phyloP scores from a whole-genome alignment of 2,113 vertebrate species.

The Clupea harengus region DNA sequence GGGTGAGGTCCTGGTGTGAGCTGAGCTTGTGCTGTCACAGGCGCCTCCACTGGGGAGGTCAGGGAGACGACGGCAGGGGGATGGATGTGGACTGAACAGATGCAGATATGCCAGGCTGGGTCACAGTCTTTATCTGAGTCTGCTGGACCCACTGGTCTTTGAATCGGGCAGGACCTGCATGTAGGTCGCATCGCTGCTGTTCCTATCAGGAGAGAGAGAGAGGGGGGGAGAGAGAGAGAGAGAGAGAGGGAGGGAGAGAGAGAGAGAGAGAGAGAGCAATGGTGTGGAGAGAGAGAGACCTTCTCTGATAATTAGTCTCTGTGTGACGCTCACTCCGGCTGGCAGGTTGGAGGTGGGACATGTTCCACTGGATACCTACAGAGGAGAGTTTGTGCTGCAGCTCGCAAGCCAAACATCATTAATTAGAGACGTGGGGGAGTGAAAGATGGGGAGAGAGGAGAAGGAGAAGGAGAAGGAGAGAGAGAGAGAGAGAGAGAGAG shows the following conservation, averaged over 20 bases:
- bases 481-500: no score
- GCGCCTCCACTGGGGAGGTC: background rate
- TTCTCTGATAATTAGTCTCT: constrained; percentile 79
- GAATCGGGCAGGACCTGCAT: constrained; percentile 54
- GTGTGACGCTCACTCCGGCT: constrained; percentile 69
- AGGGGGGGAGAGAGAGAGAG: background rate
- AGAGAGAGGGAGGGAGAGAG: background rate
- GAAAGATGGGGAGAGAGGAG: background rate
- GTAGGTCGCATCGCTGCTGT: constrained; percentile 66
- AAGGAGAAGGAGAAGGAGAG: constrained; percentile 16
- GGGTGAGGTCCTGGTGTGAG: background rate
- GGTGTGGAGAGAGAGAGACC: constrained; percentile 49
- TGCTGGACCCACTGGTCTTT: background rate
- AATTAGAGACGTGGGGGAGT: constrained; percentile 31
- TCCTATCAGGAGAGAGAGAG: constrained; percentile 49
- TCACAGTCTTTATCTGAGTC: background rate
- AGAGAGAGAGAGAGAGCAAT: constrained; percentile 51
- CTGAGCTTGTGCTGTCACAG: background rate
- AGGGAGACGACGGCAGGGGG: constrained; percentile 21
- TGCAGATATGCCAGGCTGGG: background rate
- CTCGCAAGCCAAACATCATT: constrained; percentile 60
- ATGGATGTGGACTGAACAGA: background rate
- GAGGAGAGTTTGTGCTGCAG: constrained; percentile 55
- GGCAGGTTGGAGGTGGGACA: constrained; percentile 70
- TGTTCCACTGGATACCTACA: constrained; percentile 67